These are phyloP conservation scores for Delia radicum DNA, from an alignment of 1,140 invertebrate species.

Conservation along the genomic window DNA sequence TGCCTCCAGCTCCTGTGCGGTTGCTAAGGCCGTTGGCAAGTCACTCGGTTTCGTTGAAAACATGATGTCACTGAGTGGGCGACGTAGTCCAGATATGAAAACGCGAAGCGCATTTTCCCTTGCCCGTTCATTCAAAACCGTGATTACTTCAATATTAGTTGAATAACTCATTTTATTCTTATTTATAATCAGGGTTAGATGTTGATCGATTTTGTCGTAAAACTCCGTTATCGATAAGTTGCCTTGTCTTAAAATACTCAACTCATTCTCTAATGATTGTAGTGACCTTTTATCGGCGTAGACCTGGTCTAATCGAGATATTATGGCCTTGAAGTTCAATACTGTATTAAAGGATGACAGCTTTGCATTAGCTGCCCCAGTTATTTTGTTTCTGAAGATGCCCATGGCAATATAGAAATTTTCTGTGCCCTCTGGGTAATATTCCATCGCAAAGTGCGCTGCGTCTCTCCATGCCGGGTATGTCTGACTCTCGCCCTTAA, in stretches of 20 bases:
- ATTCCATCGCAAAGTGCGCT: no score
- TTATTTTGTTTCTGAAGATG: constrained; percentile 35
- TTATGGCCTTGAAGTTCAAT: constrained; percentile 34
- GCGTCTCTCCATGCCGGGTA: no score
- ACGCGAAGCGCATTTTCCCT: constrained; percentile 18
- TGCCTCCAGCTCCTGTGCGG: constrained; percentile 29
- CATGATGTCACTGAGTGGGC: neutral
- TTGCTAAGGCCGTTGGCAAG: constrained; percentile 28
- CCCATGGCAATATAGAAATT: constrained; percentile 31
- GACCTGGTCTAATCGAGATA: constrained; percentile 27
- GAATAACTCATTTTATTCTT: constrained; percentile 26
- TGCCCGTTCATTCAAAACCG: neutral
- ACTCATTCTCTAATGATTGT: constrained; percentile 27
- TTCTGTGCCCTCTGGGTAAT: no score
- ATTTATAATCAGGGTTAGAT: constrained; percentile 29
- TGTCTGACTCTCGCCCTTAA: no score
- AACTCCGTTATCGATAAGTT: constrained; percentile 9
- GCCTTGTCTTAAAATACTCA: constrained; percentile 24
- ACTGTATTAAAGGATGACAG: constrained; percentile 29
- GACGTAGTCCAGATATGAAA: constrained; percentile 10
- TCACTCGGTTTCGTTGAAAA: constrained; percentile 27
- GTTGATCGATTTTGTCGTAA: constrained; percentile 28
- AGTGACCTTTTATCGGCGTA: constrained; percentile 30
- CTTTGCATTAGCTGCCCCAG: constrained; percentile 27
- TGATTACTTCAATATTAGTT: neutral